Evolutionary conservation across 2,797 vertebrate genomes (phyloP).

Genomic region (Crenichthys baileyi): DNA sequence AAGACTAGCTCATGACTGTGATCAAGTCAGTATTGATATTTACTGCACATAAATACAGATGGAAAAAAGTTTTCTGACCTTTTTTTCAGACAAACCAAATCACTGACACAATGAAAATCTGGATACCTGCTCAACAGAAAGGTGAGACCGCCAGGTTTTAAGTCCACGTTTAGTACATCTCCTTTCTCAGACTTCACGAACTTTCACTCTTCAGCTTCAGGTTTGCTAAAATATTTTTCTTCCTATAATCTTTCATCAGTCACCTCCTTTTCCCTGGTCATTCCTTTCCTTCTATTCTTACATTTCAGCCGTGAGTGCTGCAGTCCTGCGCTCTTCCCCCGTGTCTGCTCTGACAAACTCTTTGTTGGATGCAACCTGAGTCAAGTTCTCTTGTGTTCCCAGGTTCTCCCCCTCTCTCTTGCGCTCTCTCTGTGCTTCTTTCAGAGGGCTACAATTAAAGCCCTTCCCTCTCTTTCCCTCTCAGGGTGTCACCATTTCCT

Average conservation of each 20-base stretch:
- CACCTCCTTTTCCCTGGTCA: slow-evolving; percentile 20
- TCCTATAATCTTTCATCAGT: slow-evolving; percentile 8
- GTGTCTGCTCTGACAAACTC: slow-evolving; percentile 55
- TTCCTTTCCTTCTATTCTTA: slow-evolving; percentile 7
- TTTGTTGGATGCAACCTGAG: slow-evolving; percentile 73
- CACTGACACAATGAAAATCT: slow-evolving; percentile 34
- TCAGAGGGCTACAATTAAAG: slow-evolving; percentile 45
- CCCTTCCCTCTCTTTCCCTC: slow-evolving; percentile 48
- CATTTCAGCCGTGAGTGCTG: slow-evolving; percentile 29
- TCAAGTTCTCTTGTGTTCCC: slow-evolving; percentile 66
- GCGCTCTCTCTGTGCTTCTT: slow-evolving; percentile 45
- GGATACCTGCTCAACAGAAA: slow-evolving; percentile 58
- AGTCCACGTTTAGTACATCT: neutral
- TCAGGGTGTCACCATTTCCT: slow-evolving; percentile 82
- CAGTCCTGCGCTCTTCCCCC: slow-evolving; percentile 12
- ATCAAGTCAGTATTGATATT: neutral
- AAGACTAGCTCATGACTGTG: neutral
- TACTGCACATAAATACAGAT: neutral
- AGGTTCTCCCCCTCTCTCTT: slow-evolving; percentile 51
- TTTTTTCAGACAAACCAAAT: neutral
- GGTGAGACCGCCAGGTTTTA: slow-evolving; percentile 36
- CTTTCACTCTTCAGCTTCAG: slow-evolving; percentile 25
- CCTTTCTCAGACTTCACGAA: slow-evolving; percentile 28
- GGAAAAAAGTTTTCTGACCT: neutral
- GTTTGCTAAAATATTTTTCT: slow-evolving; percentile 10